A percentile compares a stretch with the other conserved stretches of the same genome.
Conservation (phyloP, 2,113 vertebrate species). For the Hydropotes inermis region DNA sequence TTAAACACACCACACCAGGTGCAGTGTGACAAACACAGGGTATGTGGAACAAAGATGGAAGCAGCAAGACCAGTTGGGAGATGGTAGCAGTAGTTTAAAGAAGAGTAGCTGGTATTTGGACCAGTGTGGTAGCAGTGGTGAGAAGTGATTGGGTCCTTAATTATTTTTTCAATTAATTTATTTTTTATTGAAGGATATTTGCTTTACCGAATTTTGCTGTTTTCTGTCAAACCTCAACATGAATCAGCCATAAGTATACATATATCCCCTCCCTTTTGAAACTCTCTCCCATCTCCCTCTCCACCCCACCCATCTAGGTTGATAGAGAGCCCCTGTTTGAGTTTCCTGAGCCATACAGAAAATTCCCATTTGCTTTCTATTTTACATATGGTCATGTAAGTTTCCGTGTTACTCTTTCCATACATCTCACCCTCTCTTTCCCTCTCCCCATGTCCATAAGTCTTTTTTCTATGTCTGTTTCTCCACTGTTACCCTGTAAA, state of each 20-base stretch:
- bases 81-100: background rate
- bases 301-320: background rate
- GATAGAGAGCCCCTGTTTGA: background rate
- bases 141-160: background rate
- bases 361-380: background rate
- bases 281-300: background rate
- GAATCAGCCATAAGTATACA: background rate
- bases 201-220: background rate
- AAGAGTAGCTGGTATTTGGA: background rate
- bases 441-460: background rate
- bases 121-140: background rate
- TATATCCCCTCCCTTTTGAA: background rate
- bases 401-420: background rate
- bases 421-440: background rate
- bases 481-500: background rate
- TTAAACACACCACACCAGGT: background rate
- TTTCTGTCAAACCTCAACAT: background rate
- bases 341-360: background rate
- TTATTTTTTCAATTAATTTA: background rate
- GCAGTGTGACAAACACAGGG: background rate
- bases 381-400: background rate
- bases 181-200: background rate
- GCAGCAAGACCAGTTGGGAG: background rate
- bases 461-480: background rate
- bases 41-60: background rate